Evolutionary conservation across 2,797 vertebrate genomes (phyloP).

Genomic region (Neosalanx taihuensis): DNA sequence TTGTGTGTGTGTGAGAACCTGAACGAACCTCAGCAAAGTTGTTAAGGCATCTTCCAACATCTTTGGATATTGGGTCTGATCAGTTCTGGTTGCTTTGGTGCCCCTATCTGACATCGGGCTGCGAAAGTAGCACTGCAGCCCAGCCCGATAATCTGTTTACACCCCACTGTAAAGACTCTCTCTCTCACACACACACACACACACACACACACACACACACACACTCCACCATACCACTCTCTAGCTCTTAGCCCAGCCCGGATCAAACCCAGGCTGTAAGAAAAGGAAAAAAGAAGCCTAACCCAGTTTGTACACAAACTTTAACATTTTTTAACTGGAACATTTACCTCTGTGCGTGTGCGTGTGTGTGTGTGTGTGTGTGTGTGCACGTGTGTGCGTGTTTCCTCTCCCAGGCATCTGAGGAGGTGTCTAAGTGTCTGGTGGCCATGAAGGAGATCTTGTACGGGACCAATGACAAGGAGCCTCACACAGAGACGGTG

Average conservation of each 20-base stretch:
- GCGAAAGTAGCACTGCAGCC: conserved; percentile 48
- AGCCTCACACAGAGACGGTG: conserved; percentile 90
- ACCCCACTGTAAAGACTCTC: conserved; percentile 45
- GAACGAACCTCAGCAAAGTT: not conserved
- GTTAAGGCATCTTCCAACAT: not conserved
- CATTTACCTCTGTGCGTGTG: not conserved
- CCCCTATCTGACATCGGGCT: conserved; percentile 41
- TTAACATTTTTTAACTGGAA: not conserved
- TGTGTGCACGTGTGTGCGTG: not conserved
- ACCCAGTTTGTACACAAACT: too few species aligned
- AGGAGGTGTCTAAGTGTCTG: conserved; percentile 95
- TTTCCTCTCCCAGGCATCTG: conserved; percentile 79
- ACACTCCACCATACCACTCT: conserved; percentile 3
- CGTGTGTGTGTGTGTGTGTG: conserved; percentile 1
- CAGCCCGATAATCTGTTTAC: conserved; percentile 45
- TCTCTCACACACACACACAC: conserved; percentile 8
- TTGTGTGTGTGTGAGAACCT: not conserved
- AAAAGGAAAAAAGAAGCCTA: too few species aligned
- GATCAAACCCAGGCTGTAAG: not conserved
- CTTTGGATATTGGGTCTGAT: not conserved
- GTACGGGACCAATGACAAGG: conserved; percentile 91
- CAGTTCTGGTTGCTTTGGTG: conserved; percentile 20
- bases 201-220: conserved; percentile 15
- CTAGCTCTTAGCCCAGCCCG: conserved; percentile 6
- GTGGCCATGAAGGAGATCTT: conserved; percentile 98